These are phyloP conservation scores for Protonemura montana DNA, from an alignment of 2,888 invertebrate species.

Conservation along the genomic window DNA sequence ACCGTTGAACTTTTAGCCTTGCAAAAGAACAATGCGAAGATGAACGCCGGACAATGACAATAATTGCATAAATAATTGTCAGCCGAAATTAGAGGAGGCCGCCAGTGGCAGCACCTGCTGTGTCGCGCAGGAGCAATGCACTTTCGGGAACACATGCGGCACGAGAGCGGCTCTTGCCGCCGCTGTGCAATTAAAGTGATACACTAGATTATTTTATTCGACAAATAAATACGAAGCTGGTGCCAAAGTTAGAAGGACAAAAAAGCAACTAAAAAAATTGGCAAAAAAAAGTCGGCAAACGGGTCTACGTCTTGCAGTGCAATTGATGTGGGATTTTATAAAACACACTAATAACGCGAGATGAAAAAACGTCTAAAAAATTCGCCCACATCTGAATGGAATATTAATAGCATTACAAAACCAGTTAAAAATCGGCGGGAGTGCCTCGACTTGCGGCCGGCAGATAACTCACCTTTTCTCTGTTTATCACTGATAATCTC, in stretches of 20 bases:
- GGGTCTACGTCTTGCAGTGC: neutral
- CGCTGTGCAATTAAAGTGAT: neutral
- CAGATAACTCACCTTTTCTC: conserved; percentile 67
- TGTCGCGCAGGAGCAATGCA: neutral
- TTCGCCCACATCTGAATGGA: neutral
- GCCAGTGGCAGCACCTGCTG: too few species aligned
- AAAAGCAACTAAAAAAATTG: neutral
- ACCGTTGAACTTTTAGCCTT: too few species aligned
- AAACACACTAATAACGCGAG: neutral
- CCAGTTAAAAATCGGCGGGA: neutral
- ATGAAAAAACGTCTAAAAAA: neutral
- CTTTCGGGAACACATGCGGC: neutral
- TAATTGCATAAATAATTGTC: too few species aligned
- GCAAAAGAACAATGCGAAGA: too few species aligned
- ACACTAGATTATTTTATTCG: neutral
- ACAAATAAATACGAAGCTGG: neutral
- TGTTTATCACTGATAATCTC: conserved; percentile 63
- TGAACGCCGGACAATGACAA: too few species aligned
- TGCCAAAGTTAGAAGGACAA: neutral
- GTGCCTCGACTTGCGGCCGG: too few species aligned
- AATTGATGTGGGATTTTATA: neutral
- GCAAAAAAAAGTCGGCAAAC: neutral
- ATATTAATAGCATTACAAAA: neutral
- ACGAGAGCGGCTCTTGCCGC: neutral
- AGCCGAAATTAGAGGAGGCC: too few species aligned